Evolutionary conservation across 2,113 vertebrate genomes (phyloP).

Genomic region (Zosterops pallidus): DNA sequence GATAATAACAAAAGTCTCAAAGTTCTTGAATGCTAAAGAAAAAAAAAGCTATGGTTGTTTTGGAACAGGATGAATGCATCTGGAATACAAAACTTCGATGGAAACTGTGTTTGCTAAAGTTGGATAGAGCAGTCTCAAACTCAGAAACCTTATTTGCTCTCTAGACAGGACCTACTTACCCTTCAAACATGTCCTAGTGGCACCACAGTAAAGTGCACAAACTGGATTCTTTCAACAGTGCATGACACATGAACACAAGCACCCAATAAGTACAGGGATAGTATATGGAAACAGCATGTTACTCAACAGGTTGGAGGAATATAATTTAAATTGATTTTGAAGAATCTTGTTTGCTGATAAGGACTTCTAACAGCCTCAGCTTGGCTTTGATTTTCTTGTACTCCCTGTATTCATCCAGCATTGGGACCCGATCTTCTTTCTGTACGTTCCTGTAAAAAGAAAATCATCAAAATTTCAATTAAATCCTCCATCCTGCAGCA

Average conservation of each 20-base stretch:
- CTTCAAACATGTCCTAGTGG: constrained; percentile 62
- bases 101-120: constrained; percentile 66
- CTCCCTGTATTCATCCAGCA: constrained; percentile 92
- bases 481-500: not conserved
- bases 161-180: constrained; percentile 62
- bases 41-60: constrained; percentile 59
- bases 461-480: not conserved
- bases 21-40: constrained; percentile 71
- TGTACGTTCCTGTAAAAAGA: constrained; percentile 83
- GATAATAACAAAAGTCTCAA: constrained; percentile 55
- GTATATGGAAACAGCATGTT: constrained; percentile 58
- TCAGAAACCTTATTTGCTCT: constrained; percentile 34
- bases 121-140: constrained; percentile 65
- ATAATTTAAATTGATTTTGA: constrained; percentile 90
- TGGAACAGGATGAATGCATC: constrained; percentile 53
- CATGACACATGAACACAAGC: constrained; percentile 74
- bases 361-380: constrained; percentile 93
- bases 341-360: constrained; percentile 98
- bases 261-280: constrained; percentile 67
- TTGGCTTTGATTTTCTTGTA: constrained; percentile 98
- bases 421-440: constrained; percentile 93
- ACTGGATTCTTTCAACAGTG: constrained; percentile 68
- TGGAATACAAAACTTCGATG: constrained; percentile 58
- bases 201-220: constrained; percentile 74
- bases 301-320: constrained; percentile 62